These are phyloP conservation scores for Ictalurus punctatus DNA, from an alignment of 2,113 vertebrate genomes.

Conservation along the genomic window DNA sequence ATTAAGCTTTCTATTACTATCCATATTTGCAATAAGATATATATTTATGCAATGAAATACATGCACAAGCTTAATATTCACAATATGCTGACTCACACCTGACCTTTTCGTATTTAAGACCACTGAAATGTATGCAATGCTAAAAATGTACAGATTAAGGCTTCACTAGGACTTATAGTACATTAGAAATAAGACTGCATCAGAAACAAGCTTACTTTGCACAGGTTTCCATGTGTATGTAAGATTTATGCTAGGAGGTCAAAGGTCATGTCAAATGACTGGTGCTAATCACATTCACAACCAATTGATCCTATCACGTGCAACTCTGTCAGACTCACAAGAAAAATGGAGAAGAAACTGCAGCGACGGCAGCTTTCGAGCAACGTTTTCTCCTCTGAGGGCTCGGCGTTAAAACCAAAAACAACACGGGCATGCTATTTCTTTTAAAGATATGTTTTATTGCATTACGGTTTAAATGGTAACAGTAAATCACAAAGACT, in stretches of 20 bases:
- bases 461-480: not conserved
- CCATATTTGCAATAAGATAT: not conserved
- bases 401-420: not conserved
- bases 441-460: not conserved
- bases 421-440: not conserved
- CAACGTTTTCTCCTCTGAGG: not conserved
- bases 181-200: not conserved
- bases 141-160: not conserved
- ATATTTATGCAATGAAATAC: not conserved
- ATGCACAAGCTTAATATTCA: not conserved
- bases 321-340: not conserved
- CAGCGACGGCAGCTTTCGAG: not conserved
- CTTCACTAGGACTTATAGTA: not conserved
- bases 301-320: not conserved
- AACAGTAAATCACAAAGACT: not conserved
- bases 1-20: not conserved
- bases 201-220: not conserved
- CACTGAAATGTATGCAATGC: not conserved
- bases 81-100: not conserved
- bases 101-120: not conserved
- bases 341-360: not conserved
- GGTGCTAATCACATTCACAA: constrained; percentile 4
- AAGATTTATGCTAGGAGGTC: not conserved
- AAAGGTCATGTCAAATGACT: not conserved
- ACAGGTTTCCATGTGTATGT: not conserved